Evolutionary conservation across 2,797 vertebrate species (phyloP).

Genomic region (Pelodytes ibericus): DNA sequence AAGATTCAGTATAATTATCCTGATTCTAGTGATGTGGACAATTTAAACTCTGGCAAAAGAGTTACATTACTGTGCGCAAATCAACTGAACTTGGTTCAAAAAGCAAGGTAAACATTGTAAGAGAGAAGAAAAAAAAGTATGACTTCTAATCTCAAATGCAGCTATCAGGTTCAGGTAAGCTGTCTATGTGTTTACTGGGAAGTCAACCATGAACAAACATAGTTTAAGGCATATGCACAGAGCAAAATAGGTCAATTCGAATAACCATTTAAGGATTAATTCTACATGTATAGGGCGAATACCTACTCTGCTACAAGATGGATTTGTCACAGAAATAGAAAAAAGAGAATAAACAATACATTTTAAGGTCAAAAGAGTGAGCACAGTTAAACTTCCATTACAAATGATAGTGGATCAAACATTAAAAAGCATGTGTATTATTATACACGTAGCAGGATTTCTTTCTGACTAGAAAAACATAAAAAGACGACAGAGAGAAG

Average conservation of each 20-base stretch:
- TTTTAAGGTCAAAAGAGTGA: no score
- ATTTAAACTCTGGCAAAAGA: no score
- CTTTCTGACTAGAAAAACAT: no score
- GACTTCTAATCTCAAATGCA: not conserved
- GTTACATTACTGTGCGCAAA: no score
- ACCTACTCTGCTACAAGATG: conserved; percentile 13
- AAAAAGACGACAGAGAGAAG: no score
- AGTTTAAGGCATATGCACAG: conserved; percentile 30
- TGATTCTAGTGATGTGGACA: no score
- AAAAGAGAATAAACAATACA: not conserved
- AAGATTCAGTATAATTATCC: no score
- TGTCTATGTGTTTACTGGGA: not conserved
- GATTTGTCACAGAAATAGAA: conserved; percentile 1
- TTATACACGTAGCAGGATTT: no score
- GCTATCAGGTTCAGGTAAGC: conserved; percentile 26
- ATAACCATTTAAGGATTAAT: not conserved
- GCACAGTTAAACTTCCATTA: no score
- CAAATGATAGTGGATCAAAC: no score
- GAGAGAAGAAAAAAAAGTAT: not conserved
- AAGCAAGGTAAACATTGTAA: not conserved
- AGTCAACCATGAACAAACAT: conserved; percentile 32
- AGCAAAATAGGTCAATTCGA: conserved; percentile 25
- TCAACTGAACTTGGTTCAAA: no score
- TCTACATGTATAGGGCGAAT: not conserved
- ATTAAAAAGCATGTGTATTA: no score